Base-by-base conservation (phyloP, 2,113 vertebrate species). In the Mandrillus leucophaeus region DNA sequence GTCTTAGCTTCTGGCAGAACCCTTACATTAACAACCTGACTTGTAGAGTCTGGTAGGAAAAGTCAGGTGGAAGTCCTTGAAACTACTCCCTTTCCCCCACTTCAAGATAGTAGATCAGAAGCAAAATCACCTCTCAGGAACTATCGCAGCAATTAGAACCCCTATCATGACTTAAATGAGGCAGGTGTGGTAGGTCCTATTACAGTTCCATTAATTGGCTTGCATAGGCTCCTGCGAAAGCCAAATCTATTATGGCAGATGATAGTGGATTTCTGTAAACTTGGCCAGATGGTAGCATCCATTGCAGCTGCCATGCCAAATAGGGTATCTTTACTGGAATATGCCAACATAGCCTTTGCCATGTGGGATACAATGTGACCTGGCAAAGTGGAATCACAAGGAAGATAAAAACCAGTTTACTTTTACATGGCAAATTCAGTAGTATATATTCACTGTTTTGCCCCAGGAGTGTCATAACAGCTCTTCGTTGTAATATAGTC, bases 11-110 rank as follows among this genome's bases (percentile, higher is more conserved):
- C 82, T 48, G 30, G 13, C 59, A 93, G 83, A 76, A 38, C 6
- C 13, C 23, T 95, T 80, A 50, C 4, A 25, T 48, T 48, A 86
- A 52, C 57, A 59, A 92, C 52, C 83, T 80, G 76, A 52, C 45
- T 78, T 73, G 38, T 22, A 12, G 38, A 18, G 57, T 52, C n/a
- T 48, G 48, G 17, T 57, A 52, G 48, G 23, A 88, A 96, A 75
- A 61, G 75, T 79, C 75, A 84, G 95, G 32, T 84, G 59, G 43
- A 94, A 55, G 13, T 91, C 48, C 64, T 92, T 95, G 64, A 85
- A 86, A 76, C 13, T 10, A 11, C 40, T 23, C 75, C 43, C 40
- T 50, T 83, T 18, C 45, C 64, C 40, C 6, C 9, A 92, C 61
- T 92, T 64, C 7, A 55, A 68, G 59, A 48, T 25, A 95, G 66